Base-by-base conservation (phyloP, 2,797 vertebrate species). In the Arremon aurantiirostris region DNA sequence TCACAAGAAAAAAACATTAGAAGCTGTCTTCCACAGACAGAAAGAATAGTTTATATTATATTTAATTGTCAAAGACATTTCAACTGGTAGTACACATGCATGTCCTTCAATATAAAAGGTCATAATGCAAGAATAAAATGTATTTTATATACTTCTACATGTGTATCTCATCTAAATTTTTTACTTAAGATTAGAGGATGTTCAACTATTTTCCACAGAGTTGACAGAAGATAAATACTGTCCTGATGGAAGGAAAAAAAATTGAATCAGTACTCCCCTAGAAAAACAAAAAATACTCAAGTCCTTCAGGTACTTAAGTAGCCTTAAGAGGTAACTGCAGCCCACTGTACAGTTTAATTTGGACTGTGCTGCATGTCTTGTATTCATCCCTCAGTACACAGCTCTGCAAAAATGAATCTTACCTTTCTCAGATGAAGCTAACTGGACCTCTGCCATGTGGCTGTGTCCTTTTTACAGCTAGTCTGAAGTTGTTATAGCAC, bases 111-210 rank as follows among this genome's bases (percentile, higher is more conserved):
- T 39, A 60, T 26, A 70, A 80, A 89, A 85, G 12, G 11, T 89
- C 41, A 32, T 34, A 60, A 75, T 22, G 6, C 39, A 81, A 75
- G 35, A 71, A 39, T 34, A 87, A 78, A 75, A 57, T 11, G 7
- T 20, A 55, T 87, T 83, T 47, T 21, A 37, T 44, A 14, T 32
- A 37, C 5, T 70, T 86, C 28, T 56, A 34, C 13, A 47, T 3
- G 8, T 1, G 0, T 34, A 35, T 42, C 30, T 72, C 63, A 71
- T 64, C 27, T 82, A 79, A 97, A 95, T 92, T 68, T 81, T 91
- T 95, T 97, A 83, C 87, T 92, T 83, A 96, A 96, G 50, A 50
- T 56, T 30, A 78, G 32, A 77, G 59, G 12, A 78, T 30, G 7
- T 39, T 57, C 53, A 70, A 49, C 8, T 59, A 57, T 61, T 71